Evolutionary conservation across 2,888 invertebrate species (phyloP).

Genomic region (Diadegma fenestrale): DNA sequence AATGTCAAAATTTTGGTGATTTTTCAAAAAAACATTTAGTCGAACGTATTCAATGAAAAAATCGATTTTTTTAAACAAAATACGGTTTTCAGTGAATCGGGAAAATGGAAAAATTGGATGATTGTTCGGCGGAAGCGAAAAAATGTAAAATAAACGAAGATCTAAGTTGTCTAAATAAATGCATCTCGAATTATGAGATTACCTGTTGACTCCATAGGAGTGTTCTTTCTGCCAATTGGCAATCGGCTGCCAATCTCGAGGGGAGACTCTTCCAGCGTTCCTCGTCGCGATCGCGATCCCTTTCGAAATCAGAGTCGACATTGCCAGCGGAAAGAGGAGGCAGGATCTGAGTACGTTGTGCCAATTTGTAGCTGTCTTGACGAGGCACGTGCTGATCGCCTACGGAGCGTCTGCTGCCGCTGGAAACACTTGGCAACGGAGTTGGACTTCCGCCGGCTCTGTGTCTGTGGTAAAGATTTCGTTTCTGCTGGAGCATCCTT

Average conservation of each 20-base stretch:
- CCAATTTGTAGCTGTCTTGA: slow-evolving; percentile 95
- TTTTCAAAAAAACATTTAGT: too few relatives aligned
- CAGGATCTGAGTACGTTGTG: slow-evolving; percentile 93
- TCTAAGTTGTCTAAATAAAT: slow-evolving; percentile 5
- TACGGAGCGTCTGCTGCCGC: slow-evolving; percentile 76
- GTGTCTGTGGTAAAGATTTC: slow-evolving; percentile 84
- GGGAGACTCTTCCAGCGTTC: slow-evolving; percentile 83
- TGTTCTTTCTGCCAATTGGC: slow-evolving; percentile 82
- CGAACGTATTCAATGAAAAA: too few relatives aligned
- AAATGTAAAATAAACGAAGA: background rate
- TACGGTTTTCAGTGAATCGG: too few relatives aligned
- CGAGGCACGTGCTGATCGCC: slow-evolving; percentile 91
- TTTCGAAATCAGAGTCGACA: slow-evolving; percentile 77
- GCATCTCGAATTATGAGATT: slow-evolving; percentile 73
- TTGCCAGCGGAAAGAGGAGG: slow-evolving; percentile 88
- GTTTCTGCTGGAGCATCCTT: slow-evolving; percentile 93
- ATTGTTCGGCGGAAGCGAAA: background rate
- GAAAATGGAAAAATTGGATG: background rate
- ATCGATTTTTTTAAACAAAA: too few relatives aligned
- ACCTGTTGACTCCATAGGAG: slow-evolving; percentile 83
- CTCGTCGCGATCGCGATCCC: slow-evolving; percentile 80
- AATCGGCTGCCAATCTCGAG: slow-evolving; percentile 81
- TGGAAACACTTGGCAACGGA: slow-evolving; percentile 75
- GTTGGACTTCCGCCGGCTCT: slow-evolving; percentile 80
- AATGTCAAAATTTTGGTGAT: too few relatives aligned